Evolutionary conservation across 1,140 invertebrate species (phyloP), one percentile per base, ranked within the genome.

Genomic region (Hetaerina americana): DNA sequence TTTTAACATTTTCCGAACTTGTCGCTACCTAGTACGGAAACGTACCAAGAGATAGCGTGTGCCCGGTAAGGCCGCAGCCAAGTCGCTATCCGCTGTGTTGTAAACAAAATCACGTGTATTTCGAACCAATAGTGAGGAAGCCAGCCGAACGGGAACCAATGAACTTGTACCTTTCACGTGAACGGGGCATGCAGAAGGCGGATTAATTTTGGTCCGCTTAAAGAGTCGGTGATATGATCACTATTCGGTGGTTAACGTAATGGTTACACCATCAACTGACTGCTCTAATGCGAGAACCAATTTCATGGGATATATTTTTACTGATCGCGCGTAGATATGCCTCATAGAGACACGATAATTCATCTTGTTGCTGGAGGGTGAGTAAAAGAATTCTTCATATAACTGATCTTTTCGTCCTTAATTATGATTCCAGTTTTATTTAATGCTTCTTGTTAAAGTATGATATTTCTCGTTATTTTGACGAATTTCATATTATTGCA

Each of bases 351-450:
- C 83, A 91, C 91, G 75, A 84, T 92, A 72, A 92, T 93, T 82
- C 92, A 94, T 83, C 86, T 94, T 76, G 85, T 94, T 75, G 91
- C 91, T 80, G 92, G 92, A 85, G 92, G 92, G 92, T 94, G 84
- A 86, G 89, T 84, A 81, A 75, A 28, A 70, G n/a, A n/a, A n/a
- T n/a, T n/a, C n/a, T n/a, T n/a, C n/a, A n/a, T n/a, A n/a, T n/a
- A n/a, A n/a, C n/a, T n/a, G n/a, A n/a, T n/a, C n/a, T n/a, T n/a
- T n/a, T n/a, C n/a, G n/a, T n/a, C n/a, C n/a, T n/a, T n/a, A n/a
- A n/a, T n/a, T n/a, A n/a, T n/a, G n/a, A n/a, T n/a, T n/a, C n/a
- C n/a, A n/a, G n/a, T n/a, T n/a, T n/a, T n/a, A n/a, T n/a, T n/a
- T n/a, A n/a, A n/a, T n/a, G n/a, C n/a, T n/a, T n/a, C n/a, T n/a